These are phyloP conservation scores for Cancer borealis DNA, from an alignment of 2,888 invertebrate genomes.

Conservation along the genomic window DNA sequence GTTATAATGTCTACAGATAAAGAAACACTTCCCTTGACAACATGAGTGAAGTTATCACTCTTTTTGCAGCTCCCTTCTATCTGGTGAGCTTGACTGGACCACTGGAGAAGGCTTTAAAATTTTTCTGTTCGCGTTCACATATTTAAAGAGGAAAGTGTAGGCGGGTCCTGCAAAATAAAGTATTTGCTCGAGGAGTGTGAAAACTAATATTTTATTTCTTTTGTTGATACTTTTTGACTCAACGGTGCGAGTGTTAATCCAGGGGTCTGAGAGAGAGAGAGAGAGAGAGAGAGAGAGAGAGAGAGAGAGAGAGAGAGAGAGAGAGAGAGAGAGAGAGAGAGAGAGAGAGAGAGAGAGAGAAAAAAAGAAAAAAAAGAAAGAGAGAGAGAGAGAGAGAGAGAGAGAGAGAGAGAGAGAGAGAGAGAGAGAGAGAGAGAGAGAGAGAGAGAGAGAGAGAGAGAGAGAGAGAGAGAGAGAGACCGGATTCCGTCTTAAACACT, in stretches of 20 bases:
- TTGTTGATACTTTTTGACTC: background rate
- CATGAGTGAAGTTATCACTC: background rate
- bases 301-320: constrained; percentile 20
- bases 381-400: background rate
- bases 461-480: constrained; percentile 12
- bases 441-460: constrained; percentile 18
- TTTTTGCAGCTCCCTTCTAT: background rate
- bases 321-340: constrained; percentile 20
- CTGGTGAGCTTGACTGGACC: background rate
- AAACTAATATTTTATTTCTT: background rate
- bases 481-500: background rate
- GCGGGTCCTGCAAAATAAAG: background rate
- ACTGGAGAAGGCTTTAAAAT: background rate
- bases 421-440: background rate
- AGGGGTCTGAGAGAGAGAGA: background rate
- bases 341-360: background rate
- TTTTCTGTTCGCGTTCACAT: background rate
- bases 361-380: background rate
- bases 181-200: background rate
- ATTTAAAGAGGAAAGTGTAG: background rate
- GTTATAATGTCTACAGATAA: background rate
- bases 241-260: background rate
- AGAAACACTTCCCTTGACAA: background rate
- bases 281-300: background rate
- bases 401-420: constrained; percentile 2